Evolutionary conservation across 2,888 invertebrate species (phyloP).

Genomic region (Sabatieria punctata): DNA sequence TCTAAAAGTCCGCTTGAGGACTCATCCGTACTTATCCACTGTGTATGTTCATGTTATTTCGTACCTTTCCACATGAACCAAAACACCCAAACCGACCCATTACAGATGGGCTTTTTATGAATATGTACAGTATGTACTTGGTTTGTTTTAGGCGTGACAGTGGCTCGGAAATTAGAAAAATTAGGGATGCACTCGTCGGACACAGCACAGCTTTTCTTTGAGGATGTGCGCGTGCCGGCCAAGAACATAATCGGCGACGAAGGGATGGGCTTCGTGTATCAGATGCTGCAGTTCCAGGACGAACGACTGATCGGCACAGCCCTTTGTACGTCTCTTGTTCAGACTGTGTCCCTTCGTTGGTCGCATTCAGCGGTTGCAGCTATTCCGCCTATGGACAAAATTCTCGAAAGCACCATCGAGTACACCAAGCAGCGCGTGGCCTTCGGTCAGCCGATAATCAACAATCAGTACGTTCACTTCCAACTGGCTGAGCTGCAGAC

Average conservation of each 20-base stretch:
- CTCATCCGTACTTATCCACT: too few species aligned
- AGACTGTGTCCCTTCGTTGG: too few species aligned
- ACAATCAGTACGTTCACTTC: slow-evolving; percentile 36
- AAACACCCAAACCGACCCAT: too few species aligned
- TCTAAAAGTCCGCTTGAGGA: too few species aligned
- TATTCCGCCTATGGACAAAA: slow-evolving; percentile 31
- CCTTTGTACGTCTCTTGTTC: slow-evolving; percentile 10
- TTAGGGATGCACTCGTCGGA: slow-evolving; percentile 41
- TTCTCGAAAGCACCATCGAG: slow-evolving; percentile 37
- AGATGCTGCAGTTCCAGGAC: slow-evolving; percentile 44
- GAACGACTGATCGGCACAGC: slow-evolving; percentile 38
- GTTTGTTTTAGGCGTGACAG: slow-evolving; percentile 33
- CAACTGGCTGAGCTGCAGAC: slow-evolving; percentile 41
- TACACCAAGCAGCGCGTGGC: slow-evolving; percentile 38
- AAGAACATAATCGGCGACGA: slow-evolving; percentile 40
- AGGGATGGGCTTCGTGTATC: slow-evolving; percentile 40
- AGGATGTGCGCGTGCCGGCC: slow-evolving; percentile 40
- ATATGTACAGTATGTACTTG: too few species aligned
- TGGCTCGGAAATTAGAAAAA: slow-evolving; percentile 37
- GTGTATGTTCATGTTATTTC: too few species aligned
- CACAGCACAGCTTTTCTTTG: slow-evolving; percentile 41
- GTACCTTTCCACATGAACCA: too few species aligned
- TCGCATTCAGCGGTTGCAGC: too few species aligned
- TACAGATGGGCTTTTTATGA: too few species aligned
- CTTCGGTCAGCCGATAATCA: slow-evolving; percentile 38